Percentiles rank a stretch among this genome's conserved stretches.
phyloP scores from a whole-genome alignment of 23 tunicate genomes.

The Aplidium turbinatum region DNA sequence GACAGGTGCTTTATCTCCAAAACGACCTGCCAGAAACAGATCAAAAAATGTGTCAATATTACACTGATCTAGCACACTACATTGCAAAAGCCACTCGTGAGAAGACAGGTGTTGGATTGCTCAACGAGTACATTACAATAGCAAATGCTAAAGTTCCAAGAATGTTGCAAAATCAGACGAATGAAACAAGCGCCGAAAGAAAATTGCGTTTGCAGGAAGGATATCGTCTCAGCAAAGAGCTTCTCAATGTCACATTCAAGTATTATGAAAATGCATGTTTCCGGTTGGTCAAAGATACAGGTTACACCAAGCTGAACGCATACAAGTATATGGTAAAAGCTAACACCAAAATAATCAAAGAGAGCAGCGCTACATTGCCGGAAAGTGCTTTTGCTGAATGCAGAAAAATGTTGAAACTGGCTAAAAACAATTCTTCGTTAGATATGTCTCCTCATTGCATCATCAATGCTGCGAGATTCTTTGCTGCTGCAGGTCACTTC shows the following conservation, averaged over 20 bases:
- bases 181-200: slow-evolving; percentile 19
- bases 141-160: slow-evolving; percentile 58
- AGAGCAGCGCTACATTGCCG: background rate
- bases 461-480: slow-evolving; percentile 67
- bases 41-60: slow-evolving; percentile 41
- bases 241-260: background rate
- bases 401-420: slow-evolving; percentile 29
- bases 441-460: slow-evolving; percentile 51
- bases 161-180: slow-evolving; percentile 25
- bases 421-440: slow-evolving; percentile 36
- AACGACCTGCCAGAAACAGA: slow-evolving; percentile 1
- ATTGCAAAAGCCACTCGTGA: slow-evolving; percentile 26
- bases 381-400: slow-evolving; percentile 14
- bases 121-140: slow-evolving; percentile 51
- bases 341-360: slow-evolving; percentile 46
- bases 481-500: slow-evolving; percentile 49
- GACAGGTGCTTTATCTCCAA: slow-evolving; percentile 56
- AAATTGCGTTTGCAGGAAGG: slow-evolving; percentile 29
- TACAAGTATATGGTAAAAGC: slow-evolving; percentile 58
- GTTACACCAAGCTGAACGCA: slow-evolving; percentile 58
- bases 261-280: slow-evolving; percentile 54
- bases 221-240: background rate
- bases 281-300: slow-evolving; percentile 28
- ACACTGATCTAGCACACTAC: slow-evolving; percentile 35
- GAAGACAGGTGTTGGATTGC: slow-evolving; percentile 34